Evolutionary conservation across 2,113 vertebrate species (phyloP).

Genomic region (Zingel zingel): DNA sequence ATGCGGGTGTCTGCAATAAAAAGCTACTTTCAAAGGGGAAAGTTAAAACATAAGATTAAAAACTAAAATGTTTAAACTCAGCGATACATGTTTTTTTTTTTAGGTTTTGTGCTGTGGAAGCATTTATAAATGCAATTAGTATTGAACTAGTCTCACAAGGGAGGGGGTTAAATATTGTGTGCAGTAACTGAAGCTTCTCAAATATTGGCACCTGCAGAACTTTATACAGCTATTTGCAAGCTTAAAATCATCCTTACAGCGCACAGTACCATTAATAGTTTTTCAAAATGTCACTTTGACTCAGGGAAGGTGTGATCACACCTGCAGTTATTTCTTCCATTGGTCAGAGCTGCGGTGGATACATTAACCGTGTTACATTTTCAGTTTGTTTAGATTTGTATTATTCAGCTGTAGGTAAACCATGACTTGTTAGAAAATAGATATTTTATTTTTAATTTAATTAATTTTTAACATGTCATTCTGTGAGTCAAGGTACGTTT

Average conservation of each 20-base stretch:
- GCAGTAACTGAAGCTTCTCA: constrained; percentile 34
- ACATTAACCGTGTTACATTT: constrained; percentile 8
- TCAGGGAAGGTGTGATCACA: constrained; percentile 9
- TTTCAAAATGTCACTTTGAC: constrained; percentile 44
- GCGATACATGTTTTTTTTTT: background rate
- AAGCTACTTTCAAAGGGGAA: background rate
- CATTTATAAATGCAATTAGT: constrained; percentile 29
- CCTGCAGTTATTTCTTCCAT: background rate
- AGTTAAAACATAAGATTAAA: constrained; percentile 12
- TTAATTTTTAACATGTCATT: background rate
- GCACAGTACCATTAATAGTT: background rate
- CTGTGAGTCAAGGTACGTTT: constrained; percentile 9
- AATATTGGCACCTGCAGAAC: constrained; percentile 41
- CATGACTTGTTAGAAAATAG: background rate
- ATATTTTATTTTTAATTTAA: background rate
- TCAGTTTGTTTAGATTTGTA: background rate
- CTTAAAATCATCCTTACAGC: constrained; percentile 26
- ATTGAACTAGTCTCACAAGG: constrained; percentile 25
- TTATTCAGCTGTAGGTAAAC: constrained; percentile 9
- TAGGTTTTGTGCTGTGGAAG: too few relatives aligned
- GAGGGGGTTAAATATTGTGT: constrained; percentile 37
- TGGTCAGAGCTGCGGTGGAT: background rate
- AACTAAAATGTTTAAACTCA: background rate
- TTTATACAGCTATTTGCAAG: constrained; percentile 27
- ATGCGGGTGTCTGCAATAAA: background rate